Evolutionary conservation across 2,888 invertebrate genomes (phyloP).

Genomic region (Drosophila nr. perissopoda): DNA sequence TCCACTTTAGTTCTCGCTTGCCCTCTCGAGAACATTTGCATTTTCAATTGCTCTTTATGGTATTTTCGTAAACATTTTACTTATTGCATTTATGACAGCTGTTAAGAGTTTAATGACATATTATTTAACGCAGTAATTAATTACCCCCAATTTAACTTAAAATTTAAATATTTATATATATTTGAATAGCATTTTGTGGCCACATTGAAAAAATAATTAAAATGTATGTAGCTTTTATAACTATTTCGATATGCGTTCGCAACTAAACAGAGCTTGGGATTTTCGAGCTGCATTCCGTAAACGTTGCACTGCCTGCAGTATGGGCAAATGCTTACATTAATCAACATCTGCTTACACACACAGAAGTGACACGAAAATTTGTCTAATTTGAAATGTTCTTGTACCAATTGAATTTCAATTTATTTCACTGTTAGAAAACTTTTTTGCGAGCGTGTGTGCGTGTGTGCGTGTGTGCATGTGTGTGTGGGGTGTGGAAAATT

Average conservation of each 20-base stretch:
- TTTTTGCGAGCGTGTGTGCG: conserved; percentile 16
- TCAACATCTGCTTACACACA: conserved; percentile 24
- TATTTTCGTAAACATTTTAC: not conserved
- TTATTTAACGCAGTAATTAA: not conserved
- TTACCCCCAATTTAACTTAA: too few relatives aligned
- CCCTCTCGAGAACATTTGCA: not conserved
- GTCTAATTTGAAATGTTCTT: conserved; percentile 49
- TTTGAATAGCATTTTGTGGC: not conserved
- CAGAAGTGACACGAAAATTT: conserved; percentile 43
- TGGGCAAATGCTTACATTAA: conserved; percentile 10
- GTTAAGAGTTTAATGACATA: not conserved
- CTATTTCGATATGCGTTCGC: not conserved
- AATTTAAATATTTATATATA: too few relatives aligned
- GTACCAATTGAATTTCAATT: conserved; percentile 61
- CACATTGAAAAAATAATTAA: not conserved
- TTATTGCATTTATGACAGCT: not conserved
- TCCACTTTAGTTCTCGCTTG: not conserved
- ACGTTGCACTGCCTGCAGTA: conserved; percentile 5
- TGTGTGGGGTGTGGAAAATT: conserved; percentile 43
- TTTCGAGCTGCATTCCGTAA: not conserved
- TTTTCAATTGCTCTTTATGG: not conserved
- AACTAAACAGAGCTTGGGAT: not conserved
- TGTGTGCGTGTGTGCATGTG: conserved; percentile 1
- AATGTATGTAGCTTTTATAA: not conserved
- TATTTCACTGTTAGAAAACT: conserved; percentile 42